A percentile compares a stretch with the other conserved stretches of the same genome.
Conservation (phyloP, 2,888 invertebrate genomes). For the Scaptomyza parva region DNA sequence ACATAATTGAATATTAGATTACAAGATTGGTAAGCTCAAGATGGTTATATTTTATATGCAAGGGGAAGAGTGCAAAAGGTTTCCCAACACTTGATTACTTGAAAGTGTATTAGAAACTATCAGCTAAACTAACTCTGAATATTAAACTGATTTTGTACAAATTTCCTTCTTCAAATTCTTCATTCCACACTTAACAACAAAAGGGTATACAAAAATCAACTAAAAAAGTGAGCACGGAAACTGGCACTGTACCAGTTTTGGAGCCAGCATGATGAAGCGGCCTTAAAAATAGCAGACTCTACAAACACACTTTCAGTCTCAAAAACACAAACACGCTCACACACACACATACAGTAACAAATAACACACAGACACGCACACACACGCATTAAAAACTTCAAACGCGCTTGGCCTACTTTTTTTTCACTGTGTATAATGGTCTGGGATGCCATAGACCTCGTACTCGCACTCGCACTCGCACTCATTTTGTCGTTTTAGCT, state of each 20-base stretch:
- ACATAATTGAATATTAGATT: too few relatives aligned
- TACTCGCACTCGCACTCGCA: constrained; percentile 9
- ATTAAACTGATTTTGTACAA: too few relatives aligned
- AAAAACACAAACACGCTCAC: constrained; percentile 9
- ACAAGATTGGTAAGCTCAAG: too few relatives aligned
- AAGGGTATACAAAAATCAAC: constrained; percentile 13
- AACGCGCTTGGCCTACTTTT: constrained; percentile 81
- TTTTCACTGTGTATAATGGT: constrained; percentile 53
- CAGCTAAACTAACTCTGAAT: too few relatives aligned
- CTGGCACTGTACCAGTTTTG: constrained; percentile 56
- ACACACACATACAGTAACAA: constrained; percentile 2
- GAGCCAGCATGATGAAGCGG: constrained; percentile 43
- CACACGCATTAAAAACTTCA: constrained; percentile 71
- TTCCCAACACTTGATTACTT: too few relatives aligned
- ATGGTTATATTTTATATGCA: too few relatives aligned
- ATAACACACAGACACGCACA: constrained; percentile 16
- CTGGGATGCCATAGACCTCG: constrained; percentile 64
- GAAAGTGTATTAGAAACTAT: too few relatives aligned
- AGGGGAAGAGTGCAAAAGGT: too few relatives aligned
- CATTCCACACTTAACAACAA: not conserved
- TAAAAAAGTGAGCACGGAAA: constrained; percentile 45
- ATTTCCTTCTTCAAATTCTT: not conserved
- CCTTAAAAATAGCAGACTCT: constrained; percentile 63
- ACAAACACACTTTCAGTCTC: constrained; percentile 19
- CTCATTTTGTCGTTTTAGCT: not conserved